These are phyloP conservation scores for Pandemis corylana DNA, from an alignment of 2,888 invertebrate species.

Conservation along the genomic window DNA sequence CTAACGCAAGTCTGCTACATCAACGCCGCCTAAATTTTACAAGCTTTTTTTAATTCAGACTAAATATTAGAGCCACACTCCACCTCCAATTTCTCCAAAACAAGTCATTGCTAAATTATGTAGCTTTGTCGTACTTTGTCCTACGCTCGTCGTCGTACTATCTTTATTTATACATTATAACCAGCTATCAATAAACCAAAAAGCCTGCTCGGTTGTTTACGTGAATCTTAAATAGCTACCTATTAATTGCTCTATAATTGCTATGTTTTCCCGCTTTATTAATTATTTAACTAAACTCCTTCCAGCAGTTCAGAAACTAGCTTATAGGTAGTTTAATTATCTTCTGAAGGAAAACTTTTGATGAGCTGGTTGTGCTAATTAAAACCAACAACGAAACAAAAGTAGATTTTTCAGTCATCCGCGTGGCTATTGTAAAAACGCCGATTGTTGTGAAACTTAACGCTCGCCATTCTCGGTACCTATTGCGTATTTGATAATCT, in stretches of 20 bases:
- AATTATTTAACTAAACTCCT: background rate
- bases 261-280: constrained; percentile 7
- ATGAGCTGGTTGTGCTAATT: background rate
- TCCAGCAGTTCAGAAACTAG: background rate
- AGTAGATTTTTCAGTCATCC: background rate
- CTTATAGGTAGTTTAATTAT: background rate
- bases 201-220: background rate
- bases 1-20: background rate
- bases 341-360: background rate
- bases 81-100: background rate
- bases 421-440: background rate
- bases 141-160: background rate
- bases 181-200: background rate
- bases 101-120: background rate
- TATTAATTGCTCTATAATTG: background rate
- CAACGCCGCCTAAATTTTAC: background rate
- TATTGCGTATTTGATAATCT: background rate
- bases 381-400: background rate
- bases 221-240: background rate
- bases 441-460: background rate
- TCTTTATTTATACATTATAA: background rate
- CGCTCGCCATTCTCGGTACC: background rate
- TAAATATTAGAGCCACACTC: no score
- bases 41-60: background rate
- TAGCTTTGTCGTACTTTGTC: background rate